Percentiles rank a stretch among this genome's conserved stretches.
These are phyloP conservation scores for Cosmia trapezina DNA, from an alignment of 2,888 invertebrate genomes.

Conservation along the genomic window DNA sequence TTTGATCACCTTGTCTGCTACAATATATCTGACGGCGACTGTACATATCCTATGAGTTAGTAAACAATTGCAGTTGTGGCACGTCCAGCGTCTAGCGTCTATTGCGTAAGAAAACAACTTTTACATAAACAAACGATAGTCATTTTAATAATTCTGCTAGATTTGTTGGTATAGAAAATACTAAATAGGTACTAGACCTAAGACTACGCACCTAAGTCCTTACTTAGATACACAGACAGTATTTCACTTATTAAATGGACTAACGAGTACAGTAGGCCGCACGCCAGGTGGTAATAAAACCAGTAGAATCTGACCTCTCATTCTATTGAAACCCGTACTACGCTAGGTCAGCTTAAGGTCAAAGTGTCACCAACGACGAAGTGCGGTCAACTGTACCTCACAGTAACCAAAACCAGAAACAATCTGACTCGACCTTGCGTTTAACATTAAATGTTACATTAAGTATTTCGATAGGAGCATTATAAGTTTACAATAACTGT, in stretches of 20 bases:
- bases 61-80: conserved; percentile 29
- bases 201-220: too few relatives aligned
- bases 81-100: conserved; percentile 20
- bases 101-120: conserved; percentile 26
- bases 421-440: conserved; percentile 35
- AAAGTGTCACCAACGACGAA: not conserved
- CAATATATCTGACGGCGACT: too few relatives aligned
- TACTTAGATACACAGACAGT: not conserved
- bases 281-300: not conserved
- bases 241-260: not conserved
- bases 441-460: conserved; percentile 33
- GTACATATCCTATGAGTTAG: too few relatives aligned
- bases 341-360: not conserved
- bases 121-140: conserved; percentile 6
- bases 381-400: not conserved
- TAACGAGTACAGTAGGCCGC: not conserved
- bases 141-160: not conserved
- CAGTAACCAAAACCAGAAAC: conserved; percentile 28
- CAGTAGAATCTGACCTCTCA: not conserved
- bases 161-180: not conserved
- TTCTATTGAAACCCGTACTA: not conserved
- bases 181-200: not conserved
- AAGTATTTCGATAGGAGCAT: conserved; percentile 17
- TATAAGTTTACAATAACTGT: conserved; percentile 8
- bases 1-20: too few relatives aligned